Evolutionary conservation across 2,797 vertebrate species (phyloP).

Genomic region (Myotis planiceps): DNA sequence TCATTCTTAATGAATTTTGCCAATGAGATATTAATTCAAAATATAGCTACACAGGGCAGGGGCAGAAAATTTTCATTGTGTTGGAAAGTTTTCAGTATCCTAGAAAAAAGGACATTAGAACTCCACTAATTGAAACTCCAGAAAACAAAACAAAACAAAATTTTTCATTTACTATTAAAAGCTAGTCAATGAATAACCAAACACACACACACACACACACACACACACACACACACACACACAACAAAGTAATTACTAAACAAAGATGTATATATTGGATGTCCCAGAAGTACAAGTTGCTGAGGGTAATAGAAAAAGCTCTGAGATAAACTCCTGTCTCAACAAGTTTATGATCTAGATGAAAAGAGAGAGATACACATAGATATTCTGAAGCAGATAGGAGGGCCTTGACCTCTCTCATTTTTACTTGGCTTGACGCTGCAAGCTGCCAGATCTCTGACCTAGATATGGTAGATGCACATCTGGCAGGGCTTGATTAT

Average conservation of each 20-base stretch:
- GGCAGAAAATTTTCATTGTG: background rate
- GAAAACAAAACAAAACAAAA: background rate
- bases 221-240: too few relatives aligned
- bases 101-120: slow-evolving; percentile 26
- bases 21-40: slow-evolving; percentile 77
- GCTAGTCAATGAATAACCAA: background rate
- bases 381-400: background rate
- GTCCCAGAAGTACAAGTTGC: background rate
- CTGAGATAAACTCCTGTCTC: background rate
- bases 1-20: slow-evolving; percentile 80
- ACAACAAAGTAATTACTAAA: background rate
- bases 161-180: background rate
- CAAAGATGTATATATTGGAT: background rate
- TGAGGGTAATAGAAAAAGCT: background rate
- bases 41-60: slow-evolving; percentile 36
- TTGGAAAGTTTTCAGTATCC: background rate
- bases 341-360: background rate
- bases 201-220: background rate
- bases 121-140: background rate
- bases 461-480: background rate
- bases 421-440: background rate
- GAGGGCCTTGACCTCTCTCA: background rate
- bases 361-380: background rate
- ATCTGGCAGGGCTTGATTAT: background rate
- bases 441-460: background rate